A percentile compares a stretch with the other conserved stretches of the same genome.
Evolutionary conservation across 1,140 invertebrate genomes (phyloP).

Genomic region (Linepithema humile): DNA sequence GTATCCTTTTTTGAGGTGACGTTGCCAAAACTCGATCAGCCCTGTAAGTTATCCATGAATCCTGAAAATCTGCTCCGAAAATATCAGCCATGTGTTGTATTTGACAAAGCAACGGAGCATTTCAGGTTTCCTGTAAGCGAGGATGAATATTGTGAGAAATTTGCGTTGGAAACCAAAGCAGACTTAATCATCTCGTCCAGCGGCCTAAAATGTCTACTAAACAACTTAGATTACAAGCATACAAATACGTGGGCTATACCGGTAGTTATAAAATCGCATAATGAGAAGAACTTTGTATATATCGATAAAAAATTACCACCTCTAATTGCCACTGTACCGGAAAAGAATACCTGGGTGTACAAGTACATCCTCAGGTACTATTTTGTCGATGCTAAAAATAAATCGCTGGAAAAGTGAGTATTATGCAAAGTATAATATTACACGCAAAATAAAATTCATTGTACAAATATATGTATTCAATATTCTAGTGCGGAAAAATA

Average conservation of each 20-base stretch:
- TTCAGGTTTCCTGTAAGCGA: slow-evolving; percentile 75
- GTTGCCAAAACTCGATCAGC: slow-evolving; percentile 51
- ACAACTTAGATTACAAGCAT: slow-evolving; percentile 75
- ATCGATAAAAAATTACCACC: slow-evolving; percentile 82
- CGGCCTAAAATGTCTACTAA: slow-evolving; percentile 80
- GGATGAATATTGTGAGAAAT: slow-evolving; percentile 79
- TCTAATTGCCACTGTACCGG: slow-evolving; percentile 64
- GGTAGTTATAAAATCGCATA: slow-evolving; percentile 78
- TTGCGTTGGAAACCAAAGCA: slow-evolving; percentile 75
- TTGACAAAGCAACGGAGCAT: not conserved
- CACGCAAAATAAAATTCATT: slow-evolving; percentile 58
- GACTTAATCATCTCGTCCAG: slow-evolving; percentile 84
- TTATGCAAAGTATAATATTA: not conserved
- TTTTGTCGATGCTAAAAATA: not conserved
- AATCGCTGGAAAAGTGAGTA: slow-evolving; percentile 4
- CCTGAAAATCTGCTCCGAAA: slow-evolving; percentile 13
- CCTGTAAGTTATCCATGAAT: not conserved
- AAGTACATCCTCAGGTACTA: slow-evolving; percentile 78
- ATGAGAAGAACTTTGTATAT: slow-evolving; percentile 80
- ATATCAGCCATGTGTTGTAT: slow-evolving; percentile 9
- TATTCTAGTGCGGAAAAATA: not conserved
- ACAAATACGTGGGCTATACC: slow-evolving; percentile 81
- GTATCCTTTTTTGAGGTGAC: slow-evolving; percentile 48
- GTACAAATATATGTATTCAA: slow-evolving; percentile 26
- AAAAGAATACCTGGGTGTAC: slow-evolving; percentile 79